Percentiles rank a stretch among this genome's conserved stretches.
These are phyloP conservation scores for Rhagoletis pomonella DNA, from an alignment of 1,140 invertebrate species.

Conservation along the genomic window DNA sequence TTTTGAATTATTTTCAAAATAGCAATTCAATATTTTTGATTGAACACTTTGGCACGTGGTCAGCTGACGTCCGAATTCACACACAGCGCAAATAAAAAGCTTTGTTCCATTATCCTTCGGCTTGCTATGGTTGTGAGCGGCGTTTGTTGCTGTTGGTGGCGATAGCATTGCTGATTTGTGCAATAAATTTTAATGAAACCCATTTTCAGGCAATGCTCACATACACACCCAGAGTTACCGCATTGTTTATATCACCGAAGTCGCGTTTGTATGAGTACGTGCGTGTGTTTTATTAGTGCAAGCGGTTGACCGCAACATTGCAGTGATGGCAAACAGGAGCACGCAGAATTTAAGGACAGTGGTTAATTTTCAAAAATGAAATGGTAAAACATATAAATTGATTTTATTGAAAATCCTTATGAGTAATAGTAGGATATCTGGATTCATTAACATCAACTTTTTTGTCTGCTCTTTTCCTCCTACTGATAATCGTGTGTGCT, in stretches of 20 bases:
- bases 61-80: not conserved
- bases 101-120: not conserved
- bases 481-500: too few species aligned
- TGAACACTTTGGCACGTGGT: slow-evolving; percentile 43
- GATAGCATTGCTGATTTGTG: slow-evolving; percentile 43
- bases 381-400: too few species aligned
- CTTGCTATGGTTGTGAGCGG: not conserved
- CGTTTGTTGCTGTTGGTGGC: slow-evolving; percentile 16
- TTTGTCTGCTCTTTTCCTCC: too few species aligned
- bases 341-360: not conserved
- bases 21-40: slow-evolving; percentile 47
- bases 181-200: slow-evolving; percentile 50
- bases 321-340: not conserved
- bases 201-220: not conserved
- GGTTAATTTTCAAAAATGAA: not conserved
- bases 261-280: not conserved
- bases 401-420: too few species aligned
- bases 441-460: too few species aligned
- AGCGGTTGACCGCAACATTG: not conserved
- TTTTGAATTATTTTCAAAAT: slow-evolving; percentile 10
- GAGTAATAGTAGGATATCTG: too few species aligned
- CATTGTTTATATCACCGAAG: slow-evolving; percentile 16
- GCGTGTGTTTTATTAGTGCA: not conserved
- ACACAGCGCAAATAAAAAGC: not conserved
- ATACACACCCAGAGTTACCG: not conserved